Evolutionary conservation across 2,797 vertebrate genomes (phyloP).

Genomic region (Rachycentron canadum): DNA sequence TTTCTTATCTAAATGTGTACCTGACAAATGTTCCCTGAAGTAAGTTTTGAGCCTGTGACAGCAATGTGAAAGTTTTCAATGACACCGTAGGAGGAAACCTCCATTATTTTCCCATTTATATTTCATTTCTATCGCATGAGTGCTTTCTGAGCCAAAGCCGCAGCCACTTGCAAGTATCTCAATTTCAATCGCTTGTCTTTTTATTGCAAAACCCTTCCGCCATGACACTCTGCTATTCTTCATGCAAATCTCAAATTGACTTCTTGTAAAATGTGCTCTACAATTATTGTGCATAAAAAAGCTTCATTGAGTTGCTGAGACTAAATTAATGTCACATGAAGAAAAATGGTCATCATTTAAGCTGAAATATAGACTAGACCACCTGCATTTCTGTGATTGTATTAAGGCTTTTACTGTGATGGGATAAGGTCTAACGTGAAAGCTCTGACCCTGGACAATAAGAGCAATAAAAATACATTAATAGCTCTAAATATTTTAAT

Average conservation of each 20-base stretch:
- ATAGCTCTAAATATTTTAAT: conserved; percentile 25
- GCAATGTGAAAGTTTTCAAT: conserved; percentile 56
- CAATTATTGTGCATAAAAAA: conserved; percentile 78
- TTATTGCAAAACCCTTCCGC: conserved; percentile 76
- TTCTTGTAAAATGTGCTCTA: conserved; percentile 79
- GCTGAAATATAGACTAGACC: conserved; percentile 52
- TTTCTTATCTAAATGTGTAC: conserved; percentile 27
- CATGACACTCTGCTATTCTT: conserved; percentile 74
- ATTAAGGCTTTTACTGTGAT: conserved; percentile 25
- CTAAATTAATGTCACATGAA: conserved; percentile 77
- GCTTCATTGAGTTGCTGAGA: conserved; percentile 61
- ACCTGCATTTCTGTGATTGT: conserved; percentile 47
- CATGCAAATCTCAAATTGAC: conserved; percentile 80
- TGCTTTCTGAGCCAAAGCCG: conserved; percentile 58
- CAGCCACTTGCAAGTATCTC: conserved; percentile 64
- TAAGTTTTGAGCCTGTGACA: conserved; percentile 37
- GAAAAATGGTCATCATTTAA: conserved; percentile 68
- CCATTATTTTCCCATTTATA: conserved; percentile 76
- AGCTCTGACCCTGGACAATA: conserved; percentile 36
- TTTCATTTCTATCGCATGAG: conserved; percentile 64
- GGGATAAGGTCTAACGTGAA: conserved; percentile 17
- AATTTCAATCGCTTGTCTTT: conserved; percentile 73
- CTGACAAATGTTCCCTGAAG: conserved; percentile 20
- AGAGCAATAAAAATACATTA: conserved; percentile 19
- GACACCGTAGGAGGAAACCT: conserved; percentile 55